These are phyloP conservation scores for Sthenelais limicola DNA, from an alignment of 2,888 invertebrate species.

Conservation along the genomic window DNA sequence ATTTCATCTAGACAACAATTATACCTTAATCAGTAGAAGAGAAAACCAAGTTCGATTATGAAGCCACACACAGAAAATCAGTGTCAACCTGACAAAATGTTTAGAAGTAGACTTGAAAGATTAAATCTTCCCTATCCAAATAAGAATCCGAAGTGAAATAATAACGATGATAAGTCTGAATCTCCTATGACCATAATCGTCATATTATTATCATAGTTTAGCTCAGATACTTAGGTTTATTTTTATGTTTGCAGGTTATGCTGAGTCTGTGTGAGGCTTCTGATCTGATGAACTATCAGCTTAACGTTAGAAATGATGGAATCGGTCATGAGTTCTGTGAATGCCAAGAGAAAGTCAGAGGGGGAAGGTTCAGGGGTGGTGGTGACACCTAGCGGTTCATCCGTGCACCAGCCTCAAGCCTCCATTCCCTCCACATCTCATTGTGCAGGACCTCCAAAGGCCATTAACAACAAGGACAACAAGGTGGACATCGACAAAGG, in stretches of 20 bases:
- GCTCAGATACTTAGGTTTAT: constrained; percentile 30
- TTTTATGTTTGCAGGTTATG: constrained; percentile 39
- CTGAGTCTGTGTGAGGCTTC: constrained; percentile 38
- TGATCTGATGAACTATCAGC: constrained; percentile 34
- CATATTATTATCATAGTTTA: constrained; percentile 15
- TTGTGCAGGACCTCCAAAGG: neutral
- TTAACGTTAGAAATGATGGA: constrained; percentile 29
- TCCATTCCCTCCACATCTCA: constrained; percentile 11
- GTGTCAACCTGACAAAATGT: no score
- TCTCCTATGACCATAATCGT: no score
- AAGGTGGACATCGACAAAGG: constrained; percentile 22
- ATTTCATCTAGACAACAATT: no score
- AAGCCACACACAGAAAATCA: no score
- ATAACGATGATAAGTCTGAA: no score
- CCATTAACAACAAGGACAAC: neutral
- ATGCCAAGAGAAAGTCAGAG: constrained; percentile 33
- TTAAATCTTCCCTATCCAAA: no score
- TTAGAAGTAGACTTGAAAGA: no score
- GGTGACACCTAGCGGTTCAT: no score
- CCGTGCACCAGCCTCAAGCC: neutral
- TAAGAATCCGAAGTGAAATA: no score
- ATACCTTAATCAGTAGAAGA: no score
- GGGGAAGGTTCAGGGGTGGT: constrained; percentile 36
- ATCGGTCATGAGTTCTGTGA: no score
- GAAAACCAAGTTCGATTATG: no score